phyloP scores from a whole-genome alignment of 2,797 vertebrate species.

The Chaetodon trifasciatus region DNA sequence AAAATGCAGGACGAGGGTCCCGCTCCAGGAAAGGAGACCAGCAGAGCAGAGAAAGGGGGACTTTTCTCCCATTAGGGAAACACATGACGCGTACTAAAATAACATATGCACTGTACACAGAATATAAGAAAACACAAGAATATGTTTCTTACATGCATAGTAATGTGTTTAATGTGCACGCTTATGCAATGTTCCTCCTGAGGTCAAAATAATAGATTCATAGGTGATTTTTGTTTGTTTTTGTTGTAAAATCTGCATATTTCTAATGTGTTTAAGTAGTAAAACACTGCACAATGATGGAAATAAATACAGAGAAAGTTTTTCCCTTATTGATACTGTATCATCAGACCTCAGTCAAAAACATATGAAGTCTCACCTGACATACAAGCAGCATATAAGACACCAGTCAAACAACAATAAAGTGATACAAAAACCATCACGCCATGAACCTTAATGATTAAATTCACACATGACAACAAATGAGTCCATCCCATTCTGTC shows the following conservation, averaged over 20 bases:
- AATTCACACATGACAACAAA: slow-evolving; percentile 43
- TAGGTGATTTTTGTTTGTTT: too few relatives aligned
- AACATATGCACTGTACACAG: not conserved
- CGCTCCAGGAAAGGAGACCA: slow-evolving; percentile 75
- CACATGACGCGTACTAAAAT: slow-evolving; percentile 35
- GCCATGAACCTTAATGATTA: not conserved
- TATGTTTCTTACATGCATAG: not conserved
- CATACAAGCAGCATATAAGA: not conserved
- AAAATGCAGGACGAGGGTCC: slow-evolving; percentile 78
- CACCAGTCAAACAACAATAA: not conserved
- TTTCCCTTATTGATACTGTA: not conserved
- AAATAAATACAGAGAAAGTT: not conserved
- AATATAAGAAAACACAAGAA: not conserved
- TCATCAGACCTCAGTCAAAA: not conserved
- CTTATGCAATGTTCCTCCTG: not conserved
- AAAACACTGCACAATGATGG: not conserved
- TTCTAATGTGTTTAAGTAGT: not conserved
- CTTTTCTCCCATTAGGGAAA: slow-evolving; percentile 62
- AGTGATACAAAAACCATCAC: not conserved
- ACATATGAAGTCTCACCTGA: not conserved
- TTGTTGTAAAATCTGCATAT: not conserved
- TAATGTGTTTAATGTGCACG: not conserved
- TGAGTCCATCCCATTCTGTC: slow-evolving; percentile 40
- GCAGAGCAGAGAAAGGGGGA: slow-evolving; percentile 55
- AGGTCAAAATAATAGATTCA: not conserved